Evolutionary conservation across 1,140 invertebrate genomes (phyloP).

Genomic region (Delia radicum): DNA sequence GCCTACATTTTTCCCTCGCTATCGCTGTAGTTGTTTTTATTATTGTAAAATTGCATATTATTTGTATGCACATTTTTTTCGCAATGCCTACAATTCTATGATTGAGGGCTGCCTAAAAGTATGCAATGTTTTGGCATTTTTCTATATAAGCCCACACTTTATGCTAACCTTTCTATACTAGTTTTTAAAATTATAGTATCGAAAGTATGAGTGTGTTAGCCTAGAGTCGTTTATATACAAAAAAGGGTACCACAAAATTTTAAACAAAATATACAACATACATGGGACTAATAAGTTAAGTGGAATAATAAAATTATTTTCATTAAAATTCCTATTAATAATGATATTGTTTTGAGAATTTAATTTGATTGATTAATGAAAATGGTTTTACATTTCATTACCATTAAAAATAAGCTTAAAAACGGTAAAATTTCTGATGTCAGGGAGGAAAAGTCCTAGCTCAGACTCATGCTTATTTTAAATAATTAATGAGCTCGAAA

Average conservation of each 20-base stretch:
- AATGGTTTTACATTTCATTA: no score
- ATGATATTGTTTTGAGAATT: no score
- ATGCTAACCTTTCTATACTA: not conserved
- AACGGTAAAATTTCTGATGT: no score
- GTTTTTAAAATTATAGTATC: not conserved
- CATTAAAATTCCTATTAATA: no score
- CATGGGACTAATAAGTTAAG: no score
- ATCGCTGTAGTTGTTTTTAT: not conserved
- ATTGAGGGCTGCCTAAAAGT: slow-evolving; percentile 3
- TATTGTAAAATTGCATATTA: not conserved
- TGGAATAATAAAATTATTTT: no score
- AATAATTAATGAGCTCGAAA: no score
- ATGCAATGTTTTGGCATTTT: not conserved
- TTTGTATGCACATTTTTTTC: not conserved
- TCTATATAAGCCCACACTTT: not conserved
- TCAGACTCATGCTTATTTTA: no score
- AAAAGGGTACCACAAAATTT: not conserved
- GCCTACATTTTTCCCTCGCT: not conserved
- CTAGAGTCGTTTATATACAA: not conserved
- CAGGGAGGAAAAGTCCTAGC: no score
- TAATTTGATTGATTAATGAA: no score
- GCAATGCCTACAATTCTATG: not conserved
- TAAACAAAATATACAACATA: not conserved
- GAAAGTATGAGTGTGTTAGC: not conserved
- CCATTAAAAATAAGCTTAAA: no score